These are phyloP conservation scores for Electrona antarctica DNA, from an alignment of 2,113 vertebrate genomes.

Conservation along the genomic window DNA sequence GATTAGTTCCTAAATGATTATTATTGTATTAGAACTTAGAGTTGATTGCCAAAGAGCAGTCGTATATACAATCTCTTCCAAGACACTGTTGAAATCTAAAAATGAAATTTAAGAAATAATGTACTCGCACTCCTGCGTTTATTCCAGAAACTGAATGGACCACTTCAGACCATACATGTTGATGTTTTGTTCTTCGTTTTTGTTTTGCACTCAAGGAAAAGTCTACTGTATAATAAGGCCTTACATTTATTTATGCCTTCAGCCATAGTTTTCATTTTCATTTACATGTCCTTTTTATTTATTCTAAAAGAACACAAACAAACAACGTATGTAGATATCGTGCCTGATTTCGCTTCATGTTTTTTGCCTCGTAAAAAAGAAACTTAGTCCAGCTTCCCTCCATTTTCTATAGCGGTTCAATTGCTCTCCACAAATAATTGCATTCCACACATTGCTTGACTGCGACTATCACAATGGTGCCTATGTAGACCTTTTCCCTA, in stretches of 20 bases:
- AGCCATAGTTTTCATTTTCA: slow-evolving; percentile 10
- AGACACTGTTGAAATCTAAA: slow-evolving; percentile 62
- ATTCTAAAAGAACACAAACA: slow-evolving; percentile 11
- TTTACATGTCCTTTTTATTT: slow-evolving; percentile 31
- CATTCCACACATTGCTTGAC: slow-evolving; percentile 77
- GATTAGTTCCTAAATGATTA: background rate
- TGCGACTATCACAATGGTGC: slow-evolving; percentile 81
- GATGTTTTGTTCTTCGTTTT: slow-evolving; percentile 56
- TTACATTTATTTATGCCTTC: slow-evolving; percentile 83
- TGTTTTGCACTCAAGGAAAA: slow-evolving; percentile 63
- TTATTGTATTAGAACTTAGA: slow-evolving; percentile 26
- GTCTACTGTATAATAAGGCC: slow-evolving; percentile 81
- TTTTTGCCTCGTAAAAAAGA: slow-evolving; percentile 32
- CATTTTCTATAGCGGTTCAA: slow-evolving; percentile 51
- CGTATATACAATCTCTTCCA: slow-evolving; percentile 63
- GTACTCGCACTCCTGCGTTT: slow-evolving; percentile 70
- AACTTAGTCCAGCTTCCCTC: slow-evolving; percentile 54
- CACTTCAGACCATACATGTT: slow-evolving; percentile 81
- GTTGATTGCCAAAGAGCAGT: slow-evolving; percentile 75
- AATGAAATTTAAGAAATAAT: slow-evolving; percentile 43
- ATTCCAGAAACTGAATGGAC: slow-evolving; percentile 70
- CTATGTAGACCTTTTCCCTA: slow-evolving; percentile 73
- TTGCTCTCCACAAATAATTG: slow-evolving; percentile 59
- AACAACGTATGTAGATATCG: slow-evolving; percentile 46
- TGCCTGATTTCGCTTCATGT: slow-evolving; percentile 61